These are phyloP conservation scores for Meliscaeva auricollis DNA, from an alignment of 2,888 invertebrate genomes.

Conservation along the genomic window DNA sequence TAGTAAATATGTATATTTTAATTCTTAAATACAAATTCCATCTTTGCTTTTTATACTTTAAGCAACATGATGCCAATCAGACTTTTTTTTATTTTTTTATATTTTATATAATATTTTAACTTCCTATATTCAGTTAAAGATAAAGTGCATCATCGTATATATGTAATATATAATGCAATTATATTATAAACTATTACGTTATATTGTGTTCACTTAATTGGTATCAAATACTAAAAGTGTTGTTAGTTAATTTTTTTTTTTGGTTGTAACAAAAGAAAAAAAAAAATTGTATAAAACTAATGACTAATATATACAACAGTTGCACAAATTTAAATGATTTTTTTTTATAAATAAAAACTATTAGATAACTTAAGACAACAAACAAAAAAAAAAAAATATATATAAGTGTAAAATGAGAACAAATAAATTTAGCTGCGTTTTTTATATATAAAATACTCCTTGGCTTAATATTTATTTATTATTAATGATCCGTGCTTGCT, in stretches of 20 bases:
- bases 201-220: constrained; percentile 50
- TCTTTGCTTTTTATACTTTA: constrained; percentile 31
- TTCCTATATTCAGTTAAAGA: constrained; percentile 23
- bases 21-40: constrained; percentile 46
- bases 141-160: constrained; percentile 33
- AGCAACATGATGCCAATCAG: constrained; percentile 66
- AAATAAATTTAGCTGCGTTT: constrained; percentile 38
- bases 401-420: constrained; percentile 37
- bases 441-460: constrained; percentile 54
- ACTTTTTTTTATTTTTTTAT: constrained; percentile 41
- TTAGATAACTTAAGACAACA: constrained; percentile 21
- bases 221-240: constrained; percentile 70
- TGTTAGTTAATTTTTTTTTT: constrained; percentile 7
- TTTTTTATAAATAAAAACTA: constrained; percentile 16
- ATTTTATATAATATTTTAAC: constrained; percentile 20
- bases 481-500: constrained; percentile 82
- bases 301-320: constrained; percentile 59
- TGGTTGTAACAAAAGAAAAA: constrained; percentile 25
- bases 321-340: background rate
- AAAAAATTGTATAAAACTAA: constrained; percentile 41
- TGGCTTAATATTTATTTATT: constrained; percentile 67
- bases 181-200: constrained; percentile 4
- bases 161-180: background rate
- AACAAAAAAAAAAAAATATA: too few relatives aligned
- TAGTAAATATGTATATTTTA: background rate